phyloP scores from a whole-genome alignment of 2,797 vertebrate species.

The Thamnophis elegans region DNA sequence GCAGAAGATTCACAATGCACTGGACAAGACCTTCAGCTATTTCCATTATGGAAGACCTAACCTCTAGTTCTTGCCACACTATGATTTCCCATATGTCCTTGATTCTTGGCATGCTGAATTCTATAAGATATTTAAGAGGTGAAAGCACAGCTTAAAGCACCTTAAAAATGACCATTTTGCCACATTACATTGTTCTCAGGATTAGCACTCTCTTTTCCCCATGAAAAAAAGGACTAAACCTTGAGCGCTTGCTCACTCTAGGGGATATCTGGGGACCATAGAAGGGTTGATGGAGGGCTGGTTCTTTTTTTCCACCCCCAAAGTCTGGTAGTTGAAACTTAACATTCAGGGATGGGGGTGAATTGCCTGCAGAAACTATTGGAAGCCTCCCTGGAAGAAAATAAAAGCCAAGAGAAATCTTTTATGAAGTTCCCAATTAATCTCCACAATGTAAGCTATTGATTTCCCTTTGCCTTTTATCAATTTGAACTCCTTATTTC shows the following conservation, averaged over 20 bases:
- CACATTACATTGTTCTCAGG: background rate
- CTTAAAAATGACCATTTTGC: background rate
- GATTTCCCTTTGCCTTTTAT: constrained; percentile 51
- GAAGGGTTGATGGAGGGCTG: background rate
- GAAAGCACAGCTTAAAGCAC: background rate
- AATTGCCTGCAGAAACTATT: background rate
- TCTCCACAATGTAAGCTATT: constrained; percentile 50
- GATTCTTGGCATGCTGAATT: background rate
- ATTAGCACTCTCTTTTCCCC: background rate
- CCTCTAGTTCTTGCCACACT: background rate
- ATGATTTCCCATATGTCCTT: background rate
- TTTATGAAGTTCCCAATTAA: constrained; percentile 40
- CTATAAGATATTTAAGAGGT: background rate
- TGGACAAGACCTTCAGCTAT: background rate
- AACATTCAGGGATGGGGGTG: background rate
- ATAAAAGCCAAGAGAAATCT: constrained; percentile 28
- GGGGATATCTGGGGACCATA: background rate
- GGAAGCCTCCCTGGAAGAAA: background rate
- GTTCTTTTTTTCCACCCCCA: accelerated
- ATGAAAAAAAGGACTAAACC: background rate
- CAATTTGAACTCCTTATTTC: constrained; percentile 53
- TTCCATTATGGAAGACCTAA: background rate
- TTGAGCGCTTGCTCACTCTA: background rate
- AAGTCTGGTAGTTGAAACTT: constrained; percentile 10
- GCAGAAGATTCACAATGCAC: background rate